phyloP scores from a whole-genome alignment of 2,888 invertebrate genomes.

The Eilema caniola region DNA sequence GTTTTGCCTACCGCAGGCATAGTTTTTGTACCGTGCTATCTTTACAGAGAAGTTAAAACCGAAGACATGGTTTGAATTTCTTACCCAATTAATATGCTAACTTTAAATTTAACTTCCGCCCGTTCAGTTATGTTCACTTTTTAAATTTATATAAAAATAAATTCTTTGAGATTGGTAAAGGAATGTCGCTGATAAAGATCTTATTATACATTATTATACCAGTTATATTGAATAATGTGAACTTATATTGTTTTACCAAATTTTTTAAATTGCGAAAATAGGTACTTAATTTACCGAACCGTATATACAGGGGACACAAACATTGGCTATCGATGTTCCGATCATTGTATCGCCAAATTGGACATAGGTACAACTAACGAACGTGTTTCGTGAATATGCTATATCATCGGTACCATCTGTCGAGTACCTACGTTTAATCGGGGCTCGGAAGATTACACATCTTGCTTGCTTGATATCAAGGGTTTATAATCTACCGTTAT shows the following conservation, averaged over 20 bases:
- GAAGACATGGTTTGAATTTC: background rate
- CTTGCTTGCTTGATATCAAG: slow-evolving; percentile 4
- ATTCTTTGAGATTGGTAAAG: too few species aligned
- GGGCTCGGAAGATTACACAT: slow-evolving; percentile 19
- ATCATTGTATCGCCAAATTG: slow-evolving; percentile 49
- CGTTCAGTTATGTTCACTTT: too few species aligned
- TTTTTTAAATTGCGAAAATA: background rate
- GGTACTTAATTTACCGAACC: background rate
- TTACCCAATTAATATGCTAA: background rate
- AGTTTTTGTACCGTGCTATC: too few species aligned
- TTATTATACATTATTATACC: too few species aligned
- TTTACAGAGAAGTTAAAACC: too few species aligned
- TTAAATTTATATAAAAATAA: too few species aligned
- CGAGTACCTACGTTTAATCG: slow-evolving; percentile 26
- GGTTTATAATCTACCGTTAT: slow-evolving; percentile 5
- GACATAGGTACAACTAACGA: slow-evolving; percentile 29
- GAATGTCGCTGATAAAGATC: too few species aligned
- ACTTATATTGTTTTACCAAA: too few species aligned
- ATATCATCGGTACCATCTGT: slow-evolving; percentile 29
- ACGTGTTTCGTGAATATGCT: slow-evolving; percentile 22
- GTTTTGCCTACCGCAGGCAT: too few species aligned
- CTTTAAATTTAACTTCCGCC: too few species aligned
- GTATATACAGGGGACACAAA: background rate
- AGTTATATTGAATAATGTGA: too few species aligned
- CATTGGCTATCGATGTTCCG: slow-evolving; percentile 35